Base-by-base conservation (phyloP, 1,140 invertebrate genomes). In the Cotesia glomerata region DNA sequence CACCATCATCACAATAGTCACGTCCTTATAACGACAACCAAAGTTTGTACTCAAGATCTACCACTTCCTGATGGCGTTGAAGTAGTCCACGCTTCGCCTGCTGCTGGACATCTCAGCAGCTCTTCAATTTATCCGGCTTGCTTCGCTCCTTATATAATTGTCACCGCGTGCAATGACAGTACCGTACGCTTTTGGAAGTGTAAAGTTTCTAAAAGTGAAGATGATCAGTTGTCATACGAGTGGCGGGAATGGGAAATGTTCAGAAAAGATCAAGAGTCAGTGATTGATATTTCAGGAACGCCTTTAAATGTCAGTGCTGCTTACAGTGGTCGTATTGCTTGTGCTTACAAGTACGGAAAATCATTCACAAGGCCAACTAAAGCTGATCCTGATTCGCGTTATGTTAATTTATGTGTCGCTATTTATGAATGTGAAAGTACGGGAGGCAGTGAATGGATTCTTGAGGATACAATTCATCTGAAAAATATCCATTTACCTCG, bases 401-500 rank as follows among this genome's bases (percentile, higher is more conserved):
- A 95, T 85, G 94, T 98, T 51, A 98, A 98, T 85, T 88, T 98
- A 0, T 96, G 94, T 82, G 95, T 99, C 2, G 95, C 95, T n/a
- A 98, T 99, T 74, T 99, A 98, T 87, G 98, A 99, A 86, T 99
- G 98, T 85, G 98, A 99, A 89, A 98, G 97, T 75, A 98, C 97
- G 34, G 98, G 98, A 70, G 98, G 95, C 72, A 92, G 91, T n/a
- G 97, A 99, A 83, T 99, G 98, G 98, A 91, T 97, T n/a, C 86
- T 98, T n/a, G 98, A 99, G 85, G 98, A 99, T 80, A 97, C 95
- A 0, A 96, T 97, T 76, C 93, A 95, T 77, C 85, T 98, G 71
- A 93, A 94, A 81, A 97, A 97, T 78, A 94, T 97, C 72, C 93
- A 94, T 82, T 80, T 97, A 69, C 95, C 95, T 0, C 85, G 94